A percentile compares a stretch with the other conserved stretches of the same genome.
These are phyloP conservation scores for Troides oblongomaculatus DNA, from an alignment of 2,888 invertebrate genomes.

Conservation along the genomic window DNA sequence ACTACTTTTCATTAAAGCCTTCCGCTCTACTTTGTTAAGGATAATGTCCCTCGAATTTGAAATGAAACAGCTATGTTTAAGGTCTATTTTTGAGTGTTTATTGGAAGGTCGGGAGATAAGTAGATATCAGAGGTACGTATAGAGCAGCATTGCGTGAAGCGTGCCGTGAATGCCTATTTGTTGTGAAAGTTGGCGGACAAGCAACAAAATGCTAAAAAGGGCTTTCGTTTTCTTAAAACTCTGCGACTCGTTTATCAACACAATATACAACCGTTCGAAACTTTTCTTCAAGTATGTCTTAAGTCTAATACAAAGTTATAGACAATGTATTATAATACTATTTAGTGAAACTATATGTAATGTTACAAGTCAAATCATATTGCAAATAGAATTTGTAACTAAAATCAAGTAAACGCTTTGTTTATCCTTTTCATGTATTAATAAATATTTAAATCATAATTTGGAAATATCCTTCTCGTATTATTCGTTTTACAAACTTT, in stretches of 20 bases:
- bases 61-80: neutral
- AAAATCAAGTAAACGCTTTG: neutral
- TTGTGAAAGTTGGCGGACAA: constrained; percentile 60
- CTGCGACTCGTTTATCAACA: constrained; percentile 9
- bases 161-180: constrained; percentile 58
- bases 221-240: constrained; percentile 47
- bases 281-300: constrained; percentile 4
- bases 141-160: constrained; percentile 45
- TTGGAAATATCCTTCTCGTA: no score
- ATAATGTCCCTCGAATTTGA: neutral
- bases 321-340: neutral
- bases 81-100: constrained; percentile 15
- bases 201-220: constrained; percentile 48
- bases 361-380: neutral
- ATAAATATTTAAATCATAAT: no score
- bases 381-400: neutral
- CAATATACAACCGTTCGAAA: neutral
- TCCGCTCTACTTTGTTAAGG: neutral
- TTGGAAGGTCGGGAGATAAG: constrained; percentile 3
- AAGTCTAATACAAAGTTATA: neutral
- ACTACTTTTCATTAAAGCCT: no score
- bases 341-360: neutral
- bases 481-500: no score
- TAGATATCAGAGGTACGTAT: constrained; percentile 35
- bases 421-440: no score